Conservation (phyloP, 35 echinoderm and acorn worm species). For the Hemicentrotus pulcherrimus region DNA sequence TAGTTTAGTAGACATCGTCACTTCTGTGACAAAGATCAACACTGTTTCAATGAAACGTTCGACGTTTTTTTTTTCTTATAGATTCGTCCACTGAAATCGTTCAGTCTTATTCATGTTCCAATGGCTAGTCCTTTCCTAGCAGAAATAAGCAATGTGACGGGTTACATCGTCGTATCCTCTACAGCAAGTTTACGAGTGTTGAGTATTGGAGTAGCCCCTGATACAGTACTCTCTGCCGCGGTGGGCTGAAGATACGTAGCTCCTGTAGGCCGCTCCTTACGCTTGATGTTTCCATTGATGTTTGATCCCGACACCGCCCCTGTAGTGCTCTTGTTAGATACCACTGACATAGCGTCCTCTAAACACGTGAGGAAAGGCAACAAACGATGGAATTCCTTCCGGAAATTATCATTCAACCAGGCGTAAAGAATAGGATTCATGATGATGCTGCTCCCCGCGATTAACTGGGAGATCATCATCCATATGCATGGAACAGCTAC, state of each 20-base stretch:
- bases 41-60: constrained; percentile 47
- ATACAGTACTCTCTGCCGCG: constrained; percentile 67
- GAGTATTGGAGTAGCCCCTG: constrained; percentile 13
- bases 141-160: background rate
- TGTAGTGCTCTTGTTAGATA: constrained; percentile 2
- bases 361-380: constrained; percentile 74
- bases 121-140: constrained; percentile 26
- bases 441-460: constrained; percentile 64
- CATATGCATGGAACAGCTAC: background rate
- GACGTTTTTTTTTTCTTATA: background rate
- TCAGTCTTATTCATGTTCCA: background rate
- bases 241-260: constrained; percentile 83
- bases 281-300: constrained; percentile 30
- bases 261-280: constrained; percentile 53
- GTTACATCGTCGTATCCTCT: constrained; percentile 38
- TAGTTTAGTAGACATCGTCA: constrained; percentile 18
- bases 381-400: constrained; percentile 84
- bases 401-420: constrained; percentile 96
- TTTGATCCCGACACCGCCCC: constrained; percentile 18
- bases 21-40: constrained; percentile 24
- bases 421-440: constrained; percentile 85
- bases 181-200: constrained; percentile 33
- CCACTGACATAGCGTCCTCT: constrained; percentile 46
- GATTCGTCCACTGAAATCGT: background rate
- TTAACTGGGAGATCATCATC: constrained; percentile 31